phyloP scores from a whole-genome alignment of 2,888 invertebrate species.

The Arenicola marina region DNA sequence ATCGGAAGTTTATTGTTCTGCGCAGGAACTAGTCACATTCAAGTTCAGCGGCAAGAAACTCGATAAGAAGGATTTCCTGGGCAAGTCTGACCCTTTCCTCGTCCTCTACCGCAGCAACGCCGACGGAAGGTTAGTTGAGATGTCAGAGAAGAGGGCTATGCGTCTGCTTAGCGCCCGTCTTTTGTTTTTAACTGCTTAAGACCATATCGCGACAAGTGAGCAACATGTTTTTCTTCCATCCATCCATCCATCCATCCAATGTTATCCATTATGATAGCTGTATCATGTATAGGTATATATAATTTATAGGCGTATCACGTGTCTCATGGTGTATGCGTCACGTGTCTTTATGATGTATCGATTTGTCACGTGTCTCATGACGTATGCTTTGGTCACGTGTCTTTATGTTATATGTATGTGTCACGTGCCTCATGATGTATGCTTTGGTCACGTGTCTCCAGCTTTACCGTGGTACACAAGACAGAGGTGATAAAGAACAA shows the following conservation, averaged over 20 bases:
- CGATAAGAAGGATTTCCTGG: constrained; percentile 65
- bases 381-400: too few relatives aligned
- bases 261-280: background rate
- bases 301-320: too few relatives aligned
- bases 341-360: too few relatives aligned
- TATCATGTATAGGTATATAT: too few relatives aligned
- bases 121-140: constrained; percentile 59
- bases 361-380: too few relatives aligned
- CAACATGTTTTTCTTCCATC: too few relatives aligned
- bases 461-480: constrained; percentile 65
- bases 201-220: too few relatives aligned
- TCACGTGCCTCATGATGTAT: background rate
- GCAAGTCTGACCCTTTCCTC: constrained; percentile 65
- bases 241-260: background rate
- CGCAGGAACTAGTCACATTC: constrained; percentile 55
- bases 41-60: constrained; percentile 59
- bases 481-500: constrained; percentile 66
- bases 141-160: too few relatives aligned
- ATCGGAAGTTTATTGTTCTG: constrained; percentile 1
- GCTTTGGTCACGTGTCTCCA: constrained; percentile 31
- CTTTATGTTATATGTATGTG: background rate
- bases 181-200: too few relatives aligned
- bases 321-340: too few relatives aligned
- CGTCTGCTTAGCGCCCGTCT: too few relatives aligned
- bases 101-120: constrained; percentile 62